Evolutionary conservation across 2,797 vertebrate species (phyloP).

Genomic region (Acridotheres tristis): DNA sequence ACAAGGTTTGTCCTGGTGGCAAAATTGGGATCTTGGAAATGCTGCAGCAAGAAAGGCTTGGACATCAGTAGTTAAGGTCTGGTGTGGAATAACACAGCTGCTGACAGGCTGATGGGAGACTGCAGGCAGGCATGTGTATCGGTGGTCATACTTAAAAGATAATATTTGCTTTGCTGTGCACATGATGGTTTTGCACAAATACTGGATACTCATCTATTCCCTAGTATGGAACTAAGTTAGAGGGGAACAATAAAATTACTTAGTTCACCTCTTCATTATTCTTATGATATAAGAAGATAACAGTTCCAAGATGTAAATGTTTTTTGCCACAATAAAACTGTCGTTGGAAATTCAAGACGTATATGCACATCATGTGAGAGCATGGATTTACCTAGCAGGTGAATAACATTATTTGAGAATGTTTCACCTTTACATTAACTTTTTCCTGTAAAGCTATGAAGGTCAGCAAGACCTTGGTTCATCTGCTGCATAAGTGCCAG

Average conservation of each 20-base stretch:
- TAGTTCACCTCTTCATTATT: not conserved
- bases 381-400: conserved; percentile 16
- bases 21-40: not conserved
- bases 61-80: not conserved
- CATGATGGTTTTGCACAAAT: not conserved
- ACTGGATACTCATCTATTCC: not conserved
- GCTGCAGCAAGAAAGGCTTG: not conserved
- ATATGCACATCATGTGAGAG: not conserved
- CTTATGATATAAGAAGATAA: not conserved
- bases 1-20: not conserved
- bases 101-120: not conserved
- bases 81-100: not conserved
- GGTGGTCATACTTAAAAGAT: not conserved
- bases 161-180: not conserved
- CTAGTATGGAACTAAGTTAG: not conserved
- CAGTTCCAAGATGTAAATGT: not conserved
- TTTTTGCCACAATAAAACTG: not conserved
- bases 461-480: conserved; percentile 47
- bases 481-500: not conserved
- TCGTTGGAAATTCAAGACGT: not conserved
- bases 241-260: not conserved
- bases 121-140: not conserved
- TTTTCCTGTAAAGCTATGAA: conserved; percentile 14
- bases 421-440: not conserved
- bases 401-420: conserved; percentile 41